Base-by-base conservation (phyloP, 1,140 invertebrate genomes). In the Teleopsis dalmanni region DNA sequence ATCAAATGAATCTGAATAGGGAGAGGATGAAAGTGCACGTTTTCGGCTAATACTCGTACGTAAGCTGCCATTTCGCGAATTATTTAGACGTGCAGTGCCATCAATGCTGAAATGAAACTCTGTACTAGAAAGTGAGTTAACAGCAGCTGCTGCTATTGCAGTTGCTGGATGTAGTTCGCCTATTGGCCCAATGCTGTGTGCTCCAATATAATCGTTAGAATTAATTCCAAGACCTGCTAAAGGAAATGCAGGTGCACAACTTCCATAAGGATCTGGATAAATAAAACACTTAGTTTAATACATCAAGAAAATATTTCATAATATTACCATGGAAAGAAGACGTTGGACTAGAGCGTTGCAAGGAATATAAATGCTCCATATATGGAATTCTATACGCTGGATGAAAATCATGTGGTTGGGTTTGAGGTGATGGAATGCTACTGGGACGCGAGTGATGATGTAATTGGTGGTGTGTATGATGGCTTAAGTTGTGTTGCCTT, bases 1-100 rank as follows among this genome's bases (percentile, higher is more conserved):
- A 69, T 96, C 92, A 60, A 95, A 81, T 10, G 88, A 89, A 67
- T 96, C 92, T 1, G 91, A 92, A 58, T 95, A 94, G 0, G 94
- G 92, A 11, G 92, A 96, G 68, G 89, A 91, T 37, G 92, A 95
- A 1, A 95, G 75, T 0, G 93, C 91, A 37, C 94, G 76, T 65
- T 97, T 98, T 23, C 92, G 81, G 60, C 84, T 85, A 22, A 83
- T 82, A 35, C 83, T 83, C 69, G 79, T 64, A 50, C 79, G 59
- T 68, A 82, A 60, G 58, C 74, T 75, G 51, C 73, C 71, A 22
- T 78, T 57, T 41, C 78, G 73, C 7, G 80, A 67, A 11, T 74
- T 74, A 21, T 72, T 78, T n/a, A 61, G 27, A 8, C 61, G 53
- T 8, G 57, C 47, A 8, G 52, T 58, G 77, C 82, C 81, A 72